Evolutionary conservation across 2,888 invertebrate species (phyloP), one percentile per base, ranked within the genome.

Genomic region (Tryphoninae sp.): DNA sequence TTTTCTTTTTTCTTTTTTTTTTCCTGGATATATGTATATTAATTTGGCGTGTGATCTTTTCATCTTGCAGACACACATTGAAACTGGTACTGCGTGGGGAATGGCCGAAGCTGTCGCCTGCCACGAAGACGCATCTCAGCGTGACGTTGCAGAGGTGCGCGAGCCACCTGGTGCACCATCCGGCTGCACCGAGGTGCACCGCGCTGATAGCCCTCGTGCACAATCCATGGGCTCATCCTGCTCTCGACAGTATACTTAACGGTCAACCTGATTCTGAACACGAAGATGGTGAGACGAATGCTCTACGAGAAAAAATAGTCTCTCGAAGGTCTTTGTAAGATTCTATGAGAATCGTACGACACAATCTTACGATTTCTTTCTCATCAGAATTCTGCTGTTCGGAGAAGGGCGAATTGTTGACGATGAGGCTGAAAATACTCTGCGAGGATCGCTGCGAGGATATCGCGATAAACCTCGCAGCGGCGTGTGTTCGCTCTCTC

Each of bases 361-460:
- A 4, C 26, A 26, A 26, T 64, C 33, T 73, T 4, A 62, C 23
- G 16, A 45, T n/a, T 61, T 33, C 6, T 61, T 13, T 51, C 26
- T 93, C 93, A 75, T 72, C 93, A 92, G 93, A 93, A 91, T 95
- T 95, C 93, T 93, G 95, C 89, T 93, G 92, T 85, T 93, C 93
- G 86, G 95, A 95, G 92, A 93, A 94, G 80, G 94, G 94, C 62
- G 92, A 93, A 85, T 92, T 94, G 89, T 93, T 95, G 88, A 93
- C 93, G 88, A 93, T 94, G 91, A 93, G 95, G 84, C 92, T 95
- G 84, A 94, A 94, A 79, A 94, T 94, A 90, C 93, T 95, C 84
- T 94, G 94, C 86, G 93, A 94, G 86, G 93, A 94, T 79, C 93
- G 93, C 85, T 94, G 94, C 92, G 93, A 94, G 90, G 95, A 95